Evolutionary conservation across 2,888 invertebrate genomes (phyloP), one percentile per base, ranked within the genome.

Genomic region (Drosophila anomalata): DNA sequence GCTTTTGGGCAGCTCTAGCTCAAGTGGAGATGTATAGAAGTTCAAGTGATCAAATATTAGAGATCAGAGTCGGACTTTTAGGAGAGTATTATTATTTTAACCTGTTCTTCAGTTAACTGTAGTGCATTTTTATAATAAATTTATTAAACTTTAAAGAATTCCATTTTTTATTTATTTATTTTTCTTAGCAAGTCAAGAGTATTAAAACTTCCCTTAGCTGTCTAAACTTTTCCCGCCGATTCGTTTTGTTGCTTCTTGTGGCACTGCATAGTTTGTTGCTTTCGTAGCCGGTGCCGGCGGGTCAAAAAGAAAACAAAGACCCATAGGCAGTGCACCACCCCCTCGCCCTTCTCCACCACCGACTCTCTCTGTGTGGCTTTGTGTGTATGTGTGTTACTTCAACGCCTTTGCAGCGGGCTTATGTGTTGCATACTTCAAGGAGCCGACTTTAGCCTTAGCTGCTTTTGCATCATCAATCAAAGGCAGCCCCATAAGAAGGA

Each of bases 381-480:
- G 53, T 57, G 60, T 68, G 29, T 66, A 59, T 61, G 59, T 57
- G 56, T 39, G 59, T 68, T 44, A 48, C 50, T 68, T 77, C 66
- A 79, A 63, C 65, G 84, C 72, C 74, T 55, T 73, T 42, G 62
- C 60, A 41, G 65, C 42, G 54, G 68, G 68, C 56, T 58, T 61
- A 44, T 68, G 62, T 73, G 81, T 57, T 79, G 87, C 80, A 72
- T 62, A 67, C 83, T 86, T 86, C 58, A 78, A 86, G 84, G 84
- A 78, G 72, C 41, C 22, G 44, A 52, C 65, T 63, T n/a, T 31
- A 17, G 39, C 47, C 44, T 70, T 71, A 59, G 75, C 69, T 67
- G 54, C 68, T 52, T 65, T 70, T 73, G 70, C 70, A 73, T 81
- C 78, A 82, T 82, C 88, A 88, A 88, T 88, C 82, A 84, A 77